Base-by-base conservation (phyloP, 2,888 invertebrate species). In the Calliphora vomitoria region DNA sequence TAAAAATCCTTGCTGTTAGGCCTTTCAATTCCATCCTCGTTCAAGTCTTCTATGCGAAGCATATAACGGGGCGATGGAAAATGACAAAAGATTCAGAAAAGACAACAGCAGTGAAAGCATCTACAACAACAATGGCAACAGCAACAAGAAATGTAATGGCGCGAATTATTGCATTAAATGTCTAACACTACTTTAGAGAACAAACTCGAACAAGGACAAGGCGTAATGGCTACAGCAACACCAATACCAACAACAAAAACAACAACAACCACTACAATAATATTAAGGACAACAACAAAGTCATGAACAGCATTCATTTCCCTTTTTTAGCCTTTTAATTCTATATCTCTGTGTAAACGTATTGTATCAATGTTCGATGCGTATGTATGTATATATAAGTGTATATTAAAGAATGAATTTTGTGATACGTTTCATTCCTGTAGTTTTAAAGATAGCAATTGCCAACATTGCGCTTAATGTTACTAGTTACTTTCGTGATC, bases 121-220 rank as follows among this genome's bases (percentile, higher is more conserved):
- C 53, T 55, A 64, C 71, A 78, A 71, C 53, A 71, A 78, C 71
- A 72, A 82, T 55, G 76, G 41, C 55, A 83, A 80, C 58, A 68
- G 60, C 80, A 87, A 53, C 83, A 87, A 66, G 58, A 81, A 87
- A 87, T 71, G 84, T 87, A 87, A 87, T 87, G 87, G 87, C 84
- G 87, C 84, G 87, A 87, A 87, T 87, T 87, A 87, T 87, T 87
- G 84, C 87, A 87, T 87, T 87, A 87, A 87, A 81, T 87, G 84
- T 84, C 87, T 87, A 78, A 87, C 84, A 87, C 81, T 76, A 80
- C 79, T 74, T 66, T 84, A 35, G 75, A 75, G 53, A 76, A 86
- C 72, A 71, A 86, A 81, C 69, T 64, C 72, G 58, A 60, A 71
- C 83, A 82, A 72, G 66, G 68, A 85, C 81, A 71, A 62, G 81